phyloP scores from a whole-genome alignment of 2,113 vertebrate genomes.

The Nettapus auritus region DNA sequence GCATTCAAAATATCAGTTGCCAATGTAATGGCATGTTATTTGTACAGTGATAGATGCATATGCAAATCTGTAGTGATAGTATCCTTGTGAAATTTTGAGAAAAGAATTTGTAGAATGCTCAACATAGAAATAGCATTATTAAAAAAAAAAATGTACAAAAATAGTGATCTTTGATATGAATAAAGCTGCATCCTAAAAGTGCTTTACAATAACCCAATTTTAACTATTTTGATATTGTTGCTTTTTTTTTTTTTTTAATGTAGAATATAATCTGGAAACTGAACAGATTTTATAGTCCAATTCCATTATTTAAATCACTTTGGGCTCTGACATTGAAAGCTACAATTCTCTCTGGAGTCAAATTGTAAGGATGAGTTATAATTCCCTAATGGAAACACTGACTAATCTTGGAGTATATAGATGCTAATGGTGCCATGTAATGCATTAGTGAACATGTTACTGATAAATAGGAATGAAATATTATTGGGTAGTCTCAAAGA shows the following conservation, averaged over 20 bases:
- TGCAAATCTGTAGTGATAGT: not conserved
- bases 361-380: conserved; percentile 35
- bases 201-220: not conserved
- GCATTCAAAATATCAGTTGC: not conserved
- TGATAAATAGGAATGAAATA: conserved; percentile 41
- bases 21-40: conserved; percentile 9
- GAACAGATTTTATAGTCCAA: conserved; percentile 23
- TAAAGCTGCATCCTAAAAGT: not conserved
- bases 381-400: conserved; percentile 44
- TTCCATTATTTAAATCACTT: conserved; percentile 42
- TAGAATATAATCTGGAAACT: conserved; percentile 6
- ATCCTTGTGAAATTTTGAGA: conserved; percentile 22
- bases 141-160: not conserved
- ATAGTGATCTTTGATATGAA: not conserved
- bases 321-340: conserved; percentile 10
- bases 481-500: not conserved
- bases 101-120: conserved; percentile 3
- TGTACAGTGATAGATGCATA: not conserved
- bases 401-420: conserved; percentile 27
- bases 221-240: conserved; percentile 38
- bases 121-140: not conserved
- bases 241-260: not conserved
- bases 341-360: conserved; percentile 31
- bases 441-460: conserved; percentile 27
- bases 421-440: conserved; percentile 42